Evolutionary conservation across 2,888 invertebrate genomes (phyloP), one percentile per base, ranked within the genome.

Genomic region (Proisotoma minuta): DNA sequence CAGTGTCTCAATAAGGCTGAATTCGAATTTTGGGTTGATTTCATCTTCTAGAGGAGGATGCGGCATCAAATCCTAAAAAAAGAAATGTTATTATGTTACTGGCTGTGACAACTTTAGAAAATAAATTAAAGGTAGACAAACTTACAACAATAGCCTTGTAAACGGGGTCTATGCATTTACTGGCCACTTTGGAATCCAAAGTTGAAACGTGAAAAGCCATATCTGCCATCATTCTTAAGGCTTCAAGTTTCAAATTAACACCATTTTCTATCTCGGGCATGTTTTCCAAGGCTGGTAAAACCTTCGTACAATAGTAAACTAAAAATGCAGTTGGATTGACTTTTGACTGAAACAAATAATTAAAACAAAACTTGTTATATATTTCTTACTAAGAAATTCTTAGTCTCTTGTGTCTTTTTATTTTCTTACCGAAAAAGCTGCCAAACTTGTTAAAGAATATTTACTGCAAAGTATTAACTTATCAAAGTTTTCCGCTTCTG

Each of bases 1-100:
- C 34, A 95, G 82, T 81, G 93, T 93, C 80, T 97, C 97, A 1
- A 96, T 91, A 76, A 89, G 88, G 39, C 95, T 91, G 77, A 96
- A 96, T 77, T 95, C 88, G 53, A 96, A 83, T 64, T 89, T 87
- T n/a, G 93, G 92, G 68, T 87, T 84, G 49, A 85, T 78, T 34
- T 70, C 80, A 43, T 79, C 81, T 28, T 81, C 78, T 60, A 79
- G 77, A 59, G 93, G 90, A 20, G 95, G 94, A 72, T 90, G 82
- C 3, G 94, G 95, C 85, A 96, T 87, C 23, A 60, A 57, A 56
- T 64, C 60, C 63, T 64, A n/a, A 47, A 47, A 12, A 34, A 34
- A 34, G 15, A n/a, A n/a, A n/a, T n/a, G n/a, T n/a, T n/a, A n/a
- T n/a, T n/a, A n/a, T n/a, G n/a, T n/a, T 34, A 12, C 39, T 12